Evolutionary conservation across 2,113 vertebrate genomes (phyloP).

Genomic region (Cheilinus undulatus): DNA sequence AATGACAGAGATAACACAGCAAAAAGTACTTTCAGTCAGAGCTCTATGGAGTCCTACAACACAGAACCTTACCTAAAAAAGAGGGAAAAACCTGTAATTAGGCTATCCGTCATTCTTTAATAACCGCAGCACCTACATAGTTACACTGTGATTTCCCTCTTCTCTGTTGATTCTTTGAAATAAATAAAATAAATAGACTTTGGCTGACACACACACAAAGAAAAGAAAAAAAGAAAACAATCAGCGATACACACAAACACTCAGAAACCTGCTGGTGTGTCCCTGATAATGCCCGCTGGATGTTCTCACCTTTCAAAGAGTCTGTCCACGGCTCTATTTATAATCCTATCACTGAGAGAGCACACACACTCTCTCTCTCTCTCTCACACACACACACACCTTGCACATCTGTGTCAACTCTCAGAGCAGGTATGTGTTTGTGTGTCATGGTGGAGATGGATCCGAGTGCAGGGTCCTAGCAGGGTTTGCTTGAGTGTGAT

Average conservation of each 20-base stretch:
- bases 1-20: too few relatives aligned
- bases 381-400: constrained; percentile 18
- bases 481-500: constrained; percentile 81
- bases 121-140: constrained; percentile 17
- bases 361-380: constrained; percentile 5
- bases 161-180: not conserved
- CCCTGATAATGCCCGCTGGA: constrained; percentile 69
- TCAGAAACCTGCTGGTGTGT: constrained; percentile 51
- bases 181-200: constrained; percentile 14
- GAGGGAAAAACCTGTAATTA: too few relatives aligned
- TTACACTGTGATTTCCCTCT: constrained; percentile 11
- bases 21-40: too few relatives aligned
- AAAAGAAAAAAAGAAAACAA: constrained; percentile 24
- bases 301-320: constrained; percentile 75
- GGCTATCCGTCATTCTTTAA: not conserved
- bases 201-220: not conserved
- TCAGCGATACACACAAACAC: constrained; percentile 36
- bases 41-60: too few relatives aligned
- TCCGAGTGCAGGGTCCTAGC: constrained; percentile 67
- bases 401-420: constrained; percentile 30
- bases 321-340: constrained; percentile 70
- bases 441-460: constrained; percentile 71
- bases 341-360: constrained; percentile 74
- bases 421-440: constrained; percentile 14
- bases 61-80: too few relatives aligned